Evolutionary conservation across 2,113 vertebrate species (phyloP).

Genomic region (Sisor rabdophorus): DNA sequence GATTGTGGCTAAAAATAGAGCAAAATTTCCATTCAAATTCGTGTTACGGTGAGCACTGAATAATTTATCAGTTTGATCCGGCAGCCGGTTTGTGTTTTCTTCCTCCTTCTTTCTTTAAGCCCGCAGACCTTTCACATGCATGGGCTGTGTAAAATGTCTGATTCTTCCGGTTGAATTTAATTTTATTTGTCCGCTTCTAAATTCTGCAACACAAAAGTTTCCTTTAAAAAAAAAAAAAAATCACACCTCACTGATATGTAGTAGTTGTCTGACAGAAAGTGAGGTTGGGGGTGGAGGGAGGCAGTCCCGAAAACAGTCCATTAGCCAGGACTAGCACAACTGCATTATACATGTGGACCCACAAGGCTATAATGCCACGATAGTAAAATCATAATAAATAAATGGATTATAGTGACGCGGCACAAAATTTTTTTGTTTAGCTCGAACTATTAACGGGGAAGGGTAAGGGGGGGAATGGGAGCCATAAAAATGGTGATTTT

Average conservation of each 20-base stretch:
- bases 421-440: too few relatives aligned
- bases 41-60: conserved; percentile 63
- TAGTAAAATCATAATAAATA: too few relatives aligned
- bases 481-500: too few relatives aligned
- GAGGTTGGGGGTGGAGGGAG: too few relatives aligned
- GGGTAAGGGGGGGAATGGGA: too few relatives aligned
- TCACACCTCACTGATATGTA: neutral
- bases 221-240: neutral
- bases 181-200: conserved; percentile 5
- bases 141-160: conserved; percentile 25
- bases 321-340: too few relatives aligned
- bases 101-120: conserved; percentile 41
- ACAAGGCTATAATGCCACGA: too few relatives aligned
- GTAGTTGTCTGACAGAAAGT: too few relatives aligned
- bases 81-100: conserved; percentile 51
- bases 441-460: too few relatives aligned
- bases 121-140: conserved; percentile 45
- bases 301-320: too few relatives aligned
- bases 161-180: conserved; percentile 35
- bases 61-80: conserved; percentile 67
- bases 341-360: too few relatives aligned
- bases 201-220: neutral
- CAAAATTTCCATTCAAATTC: conserved; percentile 64
- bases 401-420: too few relatives aligned
- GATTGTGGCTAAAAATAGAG: conserved; percentile 68